Base-by-base conservation (phyloP, 2,113 vertebrate genomes). In the Pachycephala philippinensis region DNA sequence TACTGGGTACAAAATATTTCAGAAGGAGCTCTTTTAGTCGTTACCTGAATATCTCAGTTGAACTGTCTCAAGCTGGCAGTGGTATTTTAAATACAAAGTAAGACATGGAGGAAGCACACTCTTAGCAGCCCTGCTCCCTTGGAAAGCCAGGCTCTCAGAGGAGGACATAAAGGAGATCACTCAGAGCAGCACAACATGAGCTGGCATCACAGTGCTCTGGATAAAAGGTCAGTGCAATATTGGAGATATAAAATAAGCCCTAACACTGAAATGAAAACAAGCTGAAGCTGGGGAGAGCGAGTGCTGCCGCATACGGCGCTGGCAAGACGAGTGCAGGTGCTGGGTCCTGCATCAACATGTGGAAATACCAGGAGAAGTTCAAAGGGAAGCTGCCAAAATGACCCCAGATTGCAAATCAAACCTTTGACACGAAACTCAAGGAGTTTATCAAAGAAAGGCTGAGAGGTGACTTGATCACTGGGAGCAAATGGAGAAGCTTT, bases 71-170 rank as follows among this genome's bases (percentile, higher is more conserved):
- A 92, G 63, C 16, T 45, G 80, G 42, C 94, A 86, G 85, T 6
- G 4, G 54, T n/a, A n/a, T 77, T 95, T 92, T 86, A 95, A 90
- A 84, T 81, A 90, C 83, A 70, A 93, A 94, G 47, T 35, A 39
- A 40, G 68, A 50, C 21, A 30, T 21, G 52, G 68, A 77, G 54
- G 37, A 84, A 61, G 40, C 49, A 47, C n/a, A 33, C 3, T n/a
- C 30, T 1, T 0, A 69, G 68, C 61, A 84, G 85, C 65, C 44
- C 22, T 26, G 44, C 57, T 94, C 35, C 82, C 71, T 65, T 28
- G 9, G 57, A 57, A 79, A 85, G 72, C 20, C 54, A 53, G 72
- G 72, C 64, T 11, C 74, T 59, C 56, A 4, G 35, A 85, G 53
- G 28, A 90, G 78, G 53, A 76, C 61, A 56, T 26, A 72, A 82